Evolutionary conservation across 2,113 vertebrate genomes (phyloP).

Genomic region (Sigmodon hispidus): DNA sequence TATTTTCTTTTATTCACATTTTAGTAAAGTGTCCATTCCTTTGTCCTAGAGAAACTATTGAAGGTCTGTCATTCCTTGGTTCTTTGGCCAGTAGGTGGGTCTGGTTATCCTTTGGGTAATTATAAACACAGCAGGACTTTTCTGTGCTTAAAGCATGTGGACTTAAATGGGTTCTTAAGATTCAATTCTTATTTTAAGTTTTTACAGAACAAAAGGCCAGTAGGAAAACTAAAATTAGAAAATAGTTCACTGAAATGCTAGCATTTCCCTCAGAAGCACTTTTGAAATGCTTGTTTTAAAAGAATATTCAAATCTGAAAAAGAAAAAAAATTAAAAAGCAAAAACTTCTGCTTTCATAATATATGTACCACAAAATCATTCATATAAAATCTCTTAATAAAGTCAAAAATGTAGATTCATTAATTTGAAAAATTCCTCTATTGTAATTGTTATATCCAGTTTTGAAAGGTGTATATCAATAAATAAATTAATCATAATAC

Average conservation of each 20-base stretch:
- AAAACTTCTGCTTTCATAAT: background rate
- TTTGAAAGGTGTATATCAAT: background rate
- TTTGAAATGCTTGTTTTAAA: constrained; percentile 21
- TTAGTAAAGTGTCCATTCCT: constrained; percentile 4
- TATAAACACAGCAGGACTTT: constrained; percentile 49
- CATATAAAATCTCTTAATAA: background rate
- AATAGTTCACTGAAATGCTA: background rate
- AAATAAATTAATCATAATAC: background rate
- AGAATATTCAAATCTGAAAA: background rate
- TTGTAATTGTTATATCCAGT: background rate
- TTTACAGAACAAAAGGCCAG: background rate
- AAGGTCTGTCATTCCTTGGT: background rate
- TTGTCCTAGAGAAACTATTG: background rate
- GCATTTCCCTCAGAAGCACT: background rate
- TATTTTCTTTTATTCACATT: background rate
- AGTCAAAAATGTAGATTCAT: background rate
- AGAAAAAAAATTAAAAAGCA: background rate
- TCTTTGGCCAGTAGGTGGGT: background rate
- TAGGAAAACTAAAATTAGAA: constrained; percentile 53
- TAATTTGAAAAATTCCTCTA: background rate
- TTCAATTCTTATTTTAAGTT: constrained; percentile 38
- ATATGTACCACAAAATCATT: background rate
- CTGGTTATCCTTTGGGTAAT: constrained; percentile 21
- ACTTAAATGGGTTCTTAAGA: background rate
- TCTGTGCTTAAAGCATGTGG: background rate